These are phyloP conservation scores for Ectropis crepuscularia DNA, from an alignment of 2,888 invertebrate genomes.

Conservation along the genomic window DNA sequence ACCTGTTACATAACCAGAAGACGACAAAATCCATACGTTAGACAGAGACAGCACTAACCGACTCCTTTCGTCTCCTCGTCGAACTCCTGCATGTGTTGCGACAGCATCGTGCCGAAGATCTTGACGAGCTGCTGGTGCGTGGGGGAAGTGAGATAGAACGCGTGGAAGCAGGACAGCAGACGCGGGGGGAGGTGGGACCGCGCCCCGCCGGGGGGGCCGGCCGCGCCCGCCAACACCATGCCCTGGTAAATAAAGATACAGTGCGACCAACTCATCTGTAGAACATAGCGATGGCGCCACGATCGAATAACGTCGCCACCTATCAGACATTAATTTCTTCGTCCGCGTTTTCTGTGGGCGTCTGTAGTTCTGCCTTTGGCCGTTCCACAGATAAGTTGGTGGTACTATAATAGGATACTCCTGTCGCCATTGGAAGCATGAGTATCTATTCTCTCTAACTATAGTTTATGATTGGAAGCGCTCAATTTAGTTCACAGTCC, in stretches of 20 bases:
- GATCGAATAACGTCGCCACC: no score
- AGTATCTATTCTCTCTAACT: no score
- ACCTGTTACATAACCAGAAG: no score
- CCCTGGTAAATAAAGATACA: constrained; percentile 73
- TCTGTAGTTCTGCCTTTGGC: no score
- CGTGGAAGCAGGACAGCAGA: constrained; percentile 92
- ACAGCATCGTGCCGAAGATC: constrained; percentile 94
- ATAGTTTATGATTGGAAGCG: no score
- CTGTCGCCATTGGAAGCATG: no score
- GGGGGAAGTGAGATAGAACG: constrained; percentile 87
- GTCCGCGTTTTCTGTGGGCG: no score
- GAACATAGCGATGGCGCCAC: background rate
- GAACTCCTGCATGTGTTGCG: constrained; percentile 91
- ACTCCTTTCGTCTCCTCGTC: constrained; percentile 91
- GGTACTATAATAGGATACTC: no score
- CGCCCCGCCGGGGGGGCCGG: constrained; percentile 95
- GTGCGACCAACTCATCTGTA: background rate
- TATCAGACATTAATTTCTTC: no score
- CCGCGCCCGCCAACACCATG: constrained; percentile 91
- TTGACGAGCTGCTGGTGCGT: constrained; percentile 90
- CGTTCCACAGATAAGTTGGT: no score
- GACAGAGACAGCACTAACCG: constrained; percentile 63
- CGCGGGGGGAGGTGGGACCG: constrained; percentile 91
- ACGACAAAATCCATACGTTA: background rate
- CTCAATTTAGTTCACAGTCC: no score